Percentiles rank a stretch among this genome's conserved stretches.
These are phyloP conservation scores for Lonchura striata DNA, from an alignment of 2,113 vertebrate genomes.

Conservation along the genomic window DNA sequence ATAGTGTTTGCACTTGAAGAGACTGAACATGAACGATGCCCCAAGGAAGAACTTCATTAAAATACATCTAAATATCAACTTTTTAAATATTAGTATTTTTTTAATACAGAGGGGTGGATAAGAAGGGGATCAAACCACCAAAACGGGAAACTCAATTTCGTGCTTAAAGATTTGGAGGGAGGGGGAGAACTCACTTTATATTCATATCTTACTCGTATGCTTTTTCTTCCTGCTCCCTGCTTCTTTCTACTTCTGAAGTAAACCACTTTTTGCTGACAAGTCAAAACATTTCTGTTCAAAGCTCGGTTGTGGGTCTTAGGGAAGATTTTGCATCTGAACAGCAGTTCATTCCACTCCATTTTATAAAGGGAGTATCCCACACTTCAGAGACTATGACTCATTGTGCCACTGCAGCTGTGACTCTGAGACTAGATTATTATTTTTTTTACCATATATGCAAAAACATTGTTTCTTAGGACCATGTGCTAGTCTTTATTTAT, in stretches of 20 bases:
- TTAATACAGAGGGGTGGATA: neutral
- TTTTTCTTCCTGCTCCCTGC: neutral
- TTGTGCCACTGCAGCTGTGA: conserved; percentile 26
- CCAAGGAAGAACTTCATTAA: neutral
- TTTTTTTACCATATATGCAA: neutral
- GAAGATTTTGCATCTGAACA: conserved; percentile 4
- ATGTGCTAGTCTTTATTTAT: conserved; percentile 11
- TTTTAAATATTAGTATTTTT: neutral
- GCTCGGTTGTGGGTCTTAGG: neutral
- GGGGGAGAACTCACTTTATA: neutral
- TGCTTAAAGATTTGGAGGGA: neutral
- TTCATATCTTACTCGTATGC: neutral
- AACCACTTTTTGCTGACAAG: neutral
- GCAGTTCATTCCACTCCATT: conserved; percentile 6
- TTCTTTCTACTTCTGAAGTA: neutral
- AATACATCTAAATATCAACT: neutral
- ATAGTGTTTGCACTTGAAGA: fast-evolving
- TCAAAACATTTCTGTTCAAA: conserved; percentile 14
- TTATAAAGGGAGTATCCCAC: conserved; percentile 42
- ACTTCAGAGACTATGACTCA: conserved; percentile 48
- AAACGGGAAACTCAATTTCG: neutral
- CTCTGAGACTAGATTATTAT: neutral
- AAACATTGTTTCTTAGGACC: neutral
- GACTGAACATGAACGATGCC: neutral
- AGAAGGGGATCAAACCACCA: neutral